Conservation (phyloP, 2,888 invertebrate genomes). For the Myopa tessellatipennis region DNA sequence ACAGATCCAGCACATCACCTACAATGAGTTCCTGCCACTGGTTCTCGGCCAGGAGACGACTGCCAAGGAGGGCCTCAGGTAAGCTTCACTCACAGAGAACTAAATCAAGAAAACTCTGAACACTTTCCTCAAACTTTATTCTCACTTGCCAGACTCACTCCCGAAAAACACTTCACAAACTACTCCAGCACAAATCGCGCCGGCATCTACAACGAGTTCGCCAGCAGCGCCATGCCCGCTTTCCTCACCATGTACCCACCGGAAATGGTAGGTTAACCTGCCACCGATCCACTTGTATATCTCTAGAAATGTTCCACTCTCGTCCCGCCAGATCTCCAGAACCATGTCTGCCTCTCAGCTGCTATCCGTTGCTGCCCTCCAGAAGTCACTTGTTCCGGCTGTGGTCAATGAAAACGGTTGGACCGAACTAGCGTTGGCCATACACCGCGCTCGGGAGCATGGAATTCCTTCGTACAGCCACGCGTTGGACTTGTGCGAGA, state of each 20-base stretch:
- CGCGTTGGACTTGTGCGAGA: slow-evolving; percentile 75
- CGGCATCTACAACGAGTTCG: slow-evolving; percentile 83
- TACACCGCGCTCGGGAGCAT: slow-evolving; percentile 81
- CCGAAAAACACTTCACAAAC: slow-evolving; percentile 80
- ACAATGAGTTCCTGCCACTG: slow-evolving; percentile 84
- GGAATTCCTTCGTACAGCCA: slow-evolving; percentile 81
- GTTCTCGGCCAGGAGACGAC: slow-evolving; percentile 73
- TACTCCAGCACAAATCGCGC: slow-evolving; percentile 86
- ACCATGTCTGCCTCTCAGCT: slow-evolving; percentile 74
- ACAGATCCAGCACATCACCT: slow-evolving; percentile 85
- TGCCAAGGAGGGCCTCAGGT: slow-evolving; percentile 71
- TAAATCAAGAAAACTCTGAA: not conserved
- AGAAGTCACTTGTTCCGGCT: slow-evolving; percentile 62
- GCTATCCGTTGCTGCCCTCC: slow-evolving; percentile 74
- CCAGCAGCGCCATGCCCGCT: slow-evolving; percentile 78
- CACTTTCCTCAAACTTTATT: not conserved
- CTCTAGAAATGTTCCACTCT: not conserved
- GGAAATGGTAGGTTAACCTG: slow-evolving; percentile 71
- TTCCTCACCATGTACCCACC: slow-evolving; percentile 82
- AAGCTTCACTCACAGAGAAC: slow-evolving; percentile 53
- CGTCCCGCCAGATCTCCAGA: slow-evolving; percentile 70
- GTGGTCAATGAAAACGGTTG: slow-evolving; percentile 70
- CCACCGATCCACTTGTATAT: not conserved
- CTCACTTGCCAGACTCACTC: slow-evolving; percentile 71
- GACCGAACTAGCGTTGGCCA: slow-evolving; percentile 70